Evolutionary conservation across 2,888 invertebrate genomes (phyloP), one percentile per base, ranked within the genome.

Genomic region (Drosophila yooni): DNA sequence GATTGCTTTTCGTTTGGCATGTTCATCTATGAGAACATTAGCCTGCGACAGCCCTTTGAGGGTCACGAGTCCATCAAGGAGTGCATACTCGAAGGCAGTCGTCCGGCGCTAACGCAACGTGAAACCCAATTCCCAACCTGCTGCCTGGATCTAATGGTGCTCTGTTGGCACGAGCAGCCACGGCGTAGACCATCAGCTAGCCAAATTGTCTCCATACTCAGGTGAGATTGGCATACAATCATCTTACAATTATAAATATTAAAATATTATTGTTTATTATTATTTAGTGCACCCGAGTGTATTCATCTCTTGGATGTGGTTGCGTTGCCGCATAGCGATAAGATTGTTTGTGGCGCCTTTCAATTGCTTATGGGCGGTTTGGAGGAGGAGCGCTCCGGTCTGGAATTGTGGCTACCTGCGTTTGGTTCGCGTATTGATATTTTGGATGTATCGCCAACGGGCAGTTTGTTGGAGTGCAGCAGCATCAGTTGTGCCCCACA

Each of bases 1-100:
- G 99, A 99, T 92, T 98, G 99, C 82, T 99, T 99, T 93, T 99
- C 99, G 0, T 99, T 98, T 94, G 99, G 99, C 25, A 99, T 99
- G 99, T 97, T 99, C 91, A 94, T 99, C 82, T 99, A 99, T 93
- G 99, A 99, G 93, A 95, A 99, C 79, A 94, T 99, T 59, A 98
- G 98, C 0, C 94, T 99, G 54, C 96, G 98, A 53, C 97, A 98
- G 91, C 99, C 99, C 0, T 99, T 99, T 91, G 99, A 99, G 89
- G 98, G 98, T 0, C 97, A 98, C 91, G 99, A 99, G 93, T 98
- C 99, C 2, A 98, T 99, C 6, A 99, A 99, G 92, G 99, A 99
- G 90, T 98, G 98, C 86, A 97, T 99, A 56, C 93, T 99, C 69
- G 99, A 99, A 91, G 99, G 99, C 1, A 98, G 97, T 31, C 94